Conservation (phyloP, 2,113 vertebrate species). For the Oreochromis aureus region DNA sequence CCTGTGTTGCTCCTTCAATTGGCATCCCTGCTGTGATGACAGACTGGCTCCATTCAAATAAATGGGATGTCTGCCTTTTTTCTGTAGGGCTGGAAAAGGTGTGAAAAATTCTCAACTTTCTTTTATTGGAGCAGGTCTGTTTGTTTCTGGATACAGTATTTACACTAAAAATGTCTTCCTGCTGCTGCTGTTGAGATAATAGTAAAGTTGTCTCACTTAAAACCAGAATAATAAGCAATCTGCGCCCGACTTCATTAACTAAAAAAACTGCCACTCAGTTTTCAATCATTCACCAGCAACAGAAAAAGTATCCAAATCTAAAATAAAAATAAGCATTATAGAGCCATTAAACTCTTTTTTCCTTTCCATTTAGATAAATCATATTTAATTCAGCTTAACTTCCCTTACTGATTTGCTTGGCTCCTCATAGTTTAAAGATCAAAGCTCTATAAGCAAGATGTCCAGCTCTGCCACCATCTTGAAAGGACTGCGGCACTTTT, state of each 20-base stretch:
- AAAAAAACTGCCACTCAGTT: not conserved
- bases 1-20: not conserved
- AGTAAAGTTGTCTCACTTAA: not conserved
- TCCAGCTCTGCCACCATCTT: not conserved
- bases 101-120: not conserved
- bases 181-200: not conserved
- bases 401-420: not conserved
- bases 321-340: not conserved
- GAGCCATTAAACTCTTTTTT: not conserved
- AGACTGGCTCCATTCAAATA: not conserved
- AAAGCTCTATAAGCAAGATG: not conserved
- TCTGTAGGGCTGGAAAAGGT: not conserved
- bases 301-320: not conserved
- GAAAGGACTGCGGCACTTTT: not conserved
- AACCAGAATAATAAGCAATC: not conserved
- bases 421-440: not conserved
- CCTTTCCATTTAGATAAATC: not conserved
- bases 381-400: not conserved
- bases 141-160: not conserved
- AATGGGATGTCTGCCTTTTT: not conserved
- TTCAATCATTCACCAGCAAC: not conserved
- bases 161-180: not conserved
- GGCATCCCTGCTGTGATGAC: not conserved
- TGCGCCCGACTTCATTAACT: not conserved
- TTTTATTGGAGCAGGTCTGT: not conserved